These are phyloP conservation scores for Parazoanthus swiftii DNA, from an alignment of 92 coral and sea anemone species.

Conservation along the genomic window DNA sequence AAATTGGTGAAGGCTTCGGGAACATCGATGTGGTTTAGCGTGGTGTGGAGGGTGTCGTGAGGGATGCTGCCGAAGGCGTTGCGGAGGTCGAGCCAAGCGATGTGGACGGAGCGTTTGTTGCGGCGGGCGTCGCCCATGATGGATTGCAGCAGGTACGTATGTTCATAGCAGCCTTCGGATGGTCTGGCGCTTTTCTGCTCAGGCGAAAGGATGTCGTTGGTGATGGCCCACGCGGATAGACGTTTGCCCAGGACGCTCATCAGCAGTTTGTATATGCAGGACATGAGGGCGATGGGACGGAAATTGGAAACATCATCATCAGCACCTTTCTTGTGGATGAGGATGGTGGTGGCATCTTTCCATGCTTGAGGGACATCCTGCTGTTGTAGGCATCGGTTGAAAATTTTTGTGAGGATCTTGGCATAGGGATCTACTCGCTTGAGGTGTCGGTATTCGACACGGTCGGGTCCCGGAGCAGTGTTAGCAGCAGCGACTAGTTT, in stretches of 20 bases:
- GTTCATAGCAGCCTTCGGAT: constrained; percentile 44
- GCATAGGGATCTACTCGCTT: too few species aligned
- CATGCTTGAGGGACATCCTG: constrained; percentile 30
- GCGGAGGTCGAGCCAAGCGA: constrained; percentile 39
- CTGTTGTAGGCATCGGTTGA: neutral
- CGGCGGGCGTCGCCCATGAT: constrained; percentile 24
- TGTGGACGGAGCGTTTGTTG: neutral
- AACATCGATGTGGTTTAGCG: constrained; percentile 20
- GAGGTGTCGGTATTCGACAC: too few species aligned
- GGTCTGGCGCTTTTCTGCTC: constrained; percentile 47
- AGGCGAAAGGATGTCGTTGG: constrained; percentile 18
- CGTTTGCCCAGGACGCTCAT: constrained; percentile 36
- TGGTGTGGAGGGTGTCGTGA: constrained; percentile 2
- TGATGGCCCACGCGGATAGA: constrained; percentile 34
- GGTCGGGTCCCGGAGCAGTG: too few species aligned
- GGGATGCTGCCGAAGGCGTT: constrained; percentile 43
- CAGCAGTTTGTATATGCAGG: constrained; percentile 36
- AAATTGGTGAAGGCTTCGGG: neutral
- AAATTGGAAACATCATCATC: constrained; percentile 23
- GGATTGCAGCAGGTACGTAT: constrained; percentile 36
- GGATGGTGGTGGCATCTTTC: constrained; percentile 33
- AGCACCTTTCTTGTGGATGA: constrained; percentile 36
- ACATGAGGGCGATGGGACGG: constrained; percentile 49
- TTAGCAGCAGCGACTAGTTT: too few species aligned
- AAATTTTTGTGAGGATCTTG: constrained; percentile 24